Evolutionary conservation across 2,888 invertebrate genomes (phyloP), one percentile per base, ranked within the genome.

Genomic region (Amphimallon solstitiale): DNA sequence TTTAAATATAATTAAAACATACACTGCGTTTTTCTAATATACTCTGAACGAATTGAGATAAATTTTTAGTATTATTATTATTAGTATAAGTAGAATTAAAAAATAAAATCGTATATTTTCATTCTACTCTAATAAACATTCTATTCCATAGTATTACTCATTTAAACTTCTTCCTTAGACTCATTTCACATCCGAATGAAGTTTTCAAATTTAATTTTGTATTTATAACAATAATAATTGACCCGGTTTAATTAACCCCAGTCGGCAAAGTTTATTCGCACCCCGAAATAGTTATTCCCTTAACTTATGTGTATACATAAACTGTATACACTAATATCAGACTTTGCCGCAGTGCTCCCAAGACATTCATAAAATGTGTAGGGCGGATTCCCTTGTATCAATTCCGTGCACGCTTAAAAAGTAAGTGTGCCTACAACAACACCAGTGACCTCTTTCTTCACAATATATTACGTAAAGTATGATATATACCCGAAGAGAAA

Each of bases 371-470:
- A 40, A 54, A 54, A 23, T 54, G 54, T 40, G 21, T 21, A n/a
- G 54, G 54, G 54, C 17, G 54, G 38, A 43, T 54, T 54, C 54
- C 21, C 54, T 54, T 38, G 54, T 54, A 38, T 38, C 38, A 54
- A 54, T 54, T 54, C 54, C 14, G 40, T 21, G 40, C 54, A 54
- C 54, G 54, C 54, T 54, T 54, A 54, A 54, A 54, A 54, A 54
- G 19, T 54, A 54, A 54, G 54, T 54, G 54, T 54, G 54, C 38
- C 38, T 54, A 40, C 54, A 29, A n/a, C n/a, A 23, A 35, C 51
- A 17, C 51, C 29, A 35, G 51, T 35, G 51, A 51, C 51, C 51
- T 35, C 51, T 51, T 51, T 51, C 51, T 14, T 51, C 35, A 17
- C 43, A 12, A 43, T 43, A 43, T 43, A 43, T 43, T 43, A 43